Percentiles rank a stretch among this genome's conserved stretches.
phyloP scores from a whole-genome alignment of 2,797 vertebrate species.

The Apogon hyalosoma region DNA sequence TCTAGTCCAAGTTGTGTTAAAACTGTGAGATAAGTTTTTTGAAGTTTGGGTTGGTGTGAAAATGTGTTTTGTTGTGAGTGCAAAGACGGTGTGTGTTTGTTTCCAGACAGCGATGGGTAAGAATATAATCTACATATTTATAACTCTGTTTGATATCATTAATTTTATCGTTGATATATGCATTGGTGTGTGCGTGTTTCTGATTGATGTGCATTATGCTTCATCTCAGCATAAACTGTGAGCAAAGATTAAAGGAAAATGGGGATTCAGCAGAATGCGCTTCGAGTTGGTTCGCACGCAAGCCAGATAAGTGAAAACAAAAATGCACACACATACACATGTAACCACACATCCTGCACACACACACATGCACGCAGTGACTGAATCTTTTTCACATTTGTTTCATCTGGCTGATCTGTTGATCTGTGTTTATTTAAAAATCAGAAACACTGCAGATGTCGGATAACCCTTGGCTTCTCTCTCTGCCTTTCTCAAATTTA shows the following conservation, averaged over 20 bases:
- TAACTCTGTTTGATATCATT: conserved; percentile 78
- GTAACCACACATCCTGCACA: not conserved
- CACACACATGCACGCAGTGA: conserved; percentile 2
- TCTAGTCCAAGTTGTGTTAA: conserved; percentile 1
- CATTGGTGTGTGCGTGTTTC: conserved; percentile 62
- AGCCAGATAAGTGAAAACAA: conserved; percentile 70
- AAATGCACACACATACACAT: conserved; percentile 36
- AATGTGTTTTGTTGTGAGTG: conserved; percentile 52
- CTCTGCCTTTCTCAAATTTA: conserved; percentile 47
- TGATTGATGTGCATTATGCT: conserved; percentile 82
- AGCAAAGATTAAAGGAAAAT: conserved; percentile 79
- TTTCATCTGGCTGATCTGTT: conserved; percentile 77
- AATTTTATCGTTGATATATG: conserved; percentile 77
- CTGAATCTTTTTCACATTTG: conserved; percentile 73
- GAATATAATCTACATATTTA: conserved; percentile 77
- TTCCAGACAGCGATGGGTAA: conserved; percentile 42
- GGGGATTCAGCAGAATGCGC: conserved; percentile 76
- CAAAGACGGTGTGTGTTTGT: conserved; percentile 51
- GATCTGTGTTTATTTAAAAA: conserved; percentile 74
- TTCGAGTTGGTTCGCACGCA: conserved; percentile 59
- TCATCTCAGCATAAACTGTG: conserved; percentile 80
- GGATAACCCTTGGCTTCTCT: conserved; percentile 64
- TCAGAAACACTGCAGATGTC: conserved; percentile 70
- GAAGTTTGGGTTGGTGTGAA: conserved; percentile 36
- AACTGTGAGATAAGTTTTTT: conserved; percentile 8